Evolutionary conservation across 2,888 invertebrate genomes (phyloP).

Genomic region (Sinelater perroti): DNA sequence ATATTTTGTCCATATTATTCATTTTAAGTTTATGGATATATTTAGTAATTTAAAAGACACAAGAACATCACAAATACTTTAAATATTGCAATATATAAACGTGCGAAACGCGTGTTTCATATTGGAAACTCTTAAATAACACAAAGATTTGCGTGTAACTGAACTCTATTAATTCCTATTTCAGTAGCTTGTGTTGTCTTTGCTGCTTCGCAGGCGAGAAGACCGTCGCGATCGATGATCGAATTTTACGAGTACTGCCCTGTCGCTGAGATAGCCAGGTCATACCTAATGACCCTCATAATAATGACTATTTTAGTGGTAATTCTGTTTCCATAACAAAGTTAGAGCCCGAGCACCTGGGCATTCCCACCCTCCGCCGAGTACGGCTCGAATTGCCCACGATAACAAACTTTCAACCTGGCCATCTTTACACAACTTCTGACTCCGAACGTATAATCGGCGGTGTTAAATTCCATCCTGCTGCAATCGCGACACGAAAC

Average conservation of each 20-base stretch:
- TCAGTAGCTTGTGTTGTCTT: no score
- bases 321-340: constrained; percentile 59
- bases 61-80: no score
- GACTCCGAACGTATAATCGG: constrained; percentile 51
- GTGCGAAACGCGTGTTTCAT: no score
- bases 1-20: no score
- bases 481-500: constrained; percentile 48
- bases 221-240: no score
- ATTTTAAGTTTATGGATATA: no score
- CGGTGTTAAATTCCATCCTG: constrained; percentile 51
- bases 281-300: constrained; percentile 57
- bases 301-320: constrained; percentile 58
- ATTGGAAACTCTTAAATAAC: no score
- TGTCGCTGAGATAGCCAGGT: constrained; percentile 43
- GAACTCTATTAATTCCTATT: no score
- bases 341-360: constrained; percentile 56
- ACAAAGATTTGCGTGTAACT: no score
- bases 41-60: no score
- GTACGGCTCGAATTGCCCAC: constrained; percentile 51
- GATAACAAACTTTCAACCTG: constrained; percentile 51
- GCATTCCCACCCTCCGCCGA: constrained; percentile 52
- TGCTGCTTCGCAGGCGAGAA: no score
- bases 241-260: constrained; percentile 6
- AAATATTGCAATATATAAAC: no score
- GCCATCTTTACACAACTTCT: constrained; percentile 55